Evolutionary conservation across 1,140 invertebrate species (phyloP).

Genomic region (Tetragonula clypearis): DNA sequence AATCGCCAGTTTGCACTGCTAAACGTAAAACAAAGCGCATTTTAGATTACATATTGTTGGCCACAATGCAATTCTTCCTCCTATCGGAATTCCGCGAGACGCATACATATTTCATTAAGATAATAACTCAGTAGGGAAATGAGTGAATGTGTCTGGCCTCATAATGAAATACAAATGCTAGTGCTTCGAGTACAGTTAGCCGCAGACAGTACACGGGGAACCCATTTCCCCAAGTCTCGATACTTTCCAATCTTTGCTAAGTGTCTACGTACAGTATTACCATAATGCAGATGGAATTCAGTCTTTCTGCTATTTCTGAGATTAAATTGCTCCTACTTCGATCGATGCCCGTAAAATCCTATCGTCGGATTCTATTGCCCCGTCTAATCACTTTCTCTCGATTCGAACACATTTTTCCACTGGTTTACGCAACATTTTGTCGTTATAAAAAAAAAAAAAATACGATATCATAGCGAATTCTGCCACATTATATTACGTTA

Average conservation of each 20-base stretch:
- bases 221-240: conserved; percentile 7
- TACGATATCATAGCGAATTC: not conserved
- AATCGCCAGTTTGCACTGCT: not conserved
- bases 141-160: not conserved
- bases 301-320: conserved; percentile 21
- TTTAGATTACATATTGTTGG: too few relatives aligned
- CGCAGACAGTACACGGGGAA: not conserved
- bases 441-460: not conserved
- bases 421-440: too few relatives aligned
- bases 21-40: not conserved
- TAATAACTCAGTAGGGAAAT: not conserved
- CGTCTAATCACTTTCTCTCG: not conserved
- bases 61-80: not conserved
- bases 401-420: not conserved
- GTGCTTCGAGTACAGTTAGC: not conserved
- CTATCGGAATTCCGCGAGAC: not conserved
- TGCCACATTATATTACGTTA: too few relatives aligned
- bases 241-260: conserved; percentile 39
- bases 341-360: not conserved
- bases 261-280: conserved; percentile 7
- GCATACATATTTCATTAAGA: not conserved
- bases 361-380: not conserved
- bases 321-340: conserved; percentile 18
- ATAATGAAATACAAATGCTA: conserved; percentile 2
- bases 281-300: conserved; percentile 14